Evolutionary conservation across 1,140 invertebrate species (phyloP), one percentile per base, ranked within the genome.

Genomic region (Venturia canescens): DNA sequence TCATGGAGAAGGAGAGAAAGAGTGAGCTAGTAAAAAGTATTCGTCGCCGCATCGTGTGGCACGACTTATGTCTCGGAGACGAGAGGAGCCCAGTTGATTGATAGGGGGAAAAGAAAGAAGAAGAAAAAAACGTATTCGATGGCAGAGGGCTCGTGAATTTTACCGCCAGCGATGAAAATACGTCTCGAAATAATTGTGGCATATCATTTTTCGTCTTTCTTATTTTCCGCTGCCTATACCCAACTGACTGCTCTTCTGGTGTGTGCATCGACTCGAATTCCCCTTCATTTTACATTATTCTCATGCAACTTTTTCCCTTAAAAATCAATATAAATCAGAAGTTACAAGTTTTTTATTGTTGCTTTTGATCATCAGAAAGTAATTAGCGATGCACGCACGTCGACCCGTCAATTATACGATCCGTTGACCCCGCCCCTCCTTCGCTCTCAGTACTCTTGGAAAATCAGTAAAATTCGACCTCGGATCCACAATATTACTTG

Each of bases 401-500:
- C 48, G 70, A 72, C 21, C 23, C 38, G 70, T 72, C 70, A 72
- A 79, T 69, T 79, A 79, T 48, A 78, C 38, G 23, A 78, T 38
- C 38, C 60, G n/a, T 67, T 15, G 13, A 44, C 15, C 38, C n/a
- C 7, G 11, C 34, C 31, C 34, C n/a, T 7, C 34, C 70, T n/a
- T n/a, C n/a, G n/a, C n/a, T n/a, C 23, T 15, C 21, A 7, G 26
- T 13, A 1, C 21, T 13, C 23, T 15, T 66, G 3, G 9, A 63
- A 11, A 11, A 63, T 23, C 31, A 63, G 3, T 21, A 50, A 38
- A 18, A 50, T 27, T n/a, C 57, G 21, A 53, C 57, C 77, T 74
- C n/a, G 71, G 75, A 83, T 78, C 60, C 83, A 80, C 80, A 82
- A 83, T 83, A 82, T 34, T 83, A 84, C 83, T 87, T 88, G 86